Conservation (phyloP, 2,888 invertebrate species). For the Brachycybe producta region DNA sequence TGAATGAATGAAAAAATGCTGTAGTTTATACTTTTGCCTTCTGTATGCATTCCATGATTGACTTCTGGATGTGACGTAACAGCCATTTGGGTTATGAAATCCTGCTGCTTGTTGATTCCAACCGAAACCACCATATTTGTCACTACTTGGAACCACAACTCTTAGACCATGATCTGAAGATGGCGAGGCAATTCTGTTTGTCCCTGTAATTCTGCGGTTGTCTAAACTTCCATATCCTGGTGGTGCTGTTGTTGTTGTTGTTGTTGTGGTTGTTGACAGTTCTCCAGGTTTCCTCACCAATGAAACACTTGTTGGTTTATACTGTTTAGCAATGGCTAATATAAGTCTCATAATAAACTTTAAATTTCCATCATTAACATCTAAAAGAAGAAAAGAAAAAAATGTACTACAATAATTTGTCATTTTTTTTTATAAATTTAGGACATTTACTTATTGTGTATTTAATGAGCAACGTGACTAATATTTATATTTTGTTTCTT, state of each 20-base stretch:
- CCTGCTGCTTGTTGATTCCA: neutral
- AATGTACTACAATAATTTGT: too few species aligned
- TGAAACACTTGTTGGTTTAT: slow-evolving; percentile 28
- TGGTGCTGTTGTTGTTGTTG: neutral
- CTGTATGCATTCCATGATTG: slow-evolving; percentile 7
- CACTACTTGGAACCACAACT: neutral
- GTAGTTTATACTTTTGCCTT: neutral
- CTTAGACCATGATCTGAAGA: neutral
- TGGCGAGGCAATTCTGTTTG: neutral
- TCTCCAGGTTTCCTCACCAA: neutral
- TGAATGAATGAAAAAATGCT: neutral
- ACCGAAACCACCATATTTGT: neutral
- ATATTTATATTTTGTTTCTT: too few species aligned
- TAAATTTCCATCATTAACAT: slow-evolving; percentile 37
- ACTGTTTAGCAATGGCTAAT: slow-evolving; percentile 38
- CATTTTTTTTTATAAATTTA: too few species aligned
- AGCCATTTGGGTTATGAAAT: neutral
- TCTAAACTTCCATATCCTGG: slow-evolving; percentile 10
- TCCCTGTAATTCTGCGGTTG: neutral
- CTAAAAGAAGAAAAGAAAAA: slow-evolving; percentile 29
- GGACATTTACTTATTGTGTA: too few species aligned
- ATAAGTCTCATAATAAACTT: slow-evolving; percentile 39
- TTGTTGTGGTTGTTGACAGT: neutral
- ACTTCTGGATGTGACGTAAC: slow-evolving; percentile 3
- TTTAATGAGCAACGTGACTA: too few species aligned